phyloP scores from a whole-genome alignment of 2,797 vertebrate species.

The Megaceryle alcyon region DNA sequence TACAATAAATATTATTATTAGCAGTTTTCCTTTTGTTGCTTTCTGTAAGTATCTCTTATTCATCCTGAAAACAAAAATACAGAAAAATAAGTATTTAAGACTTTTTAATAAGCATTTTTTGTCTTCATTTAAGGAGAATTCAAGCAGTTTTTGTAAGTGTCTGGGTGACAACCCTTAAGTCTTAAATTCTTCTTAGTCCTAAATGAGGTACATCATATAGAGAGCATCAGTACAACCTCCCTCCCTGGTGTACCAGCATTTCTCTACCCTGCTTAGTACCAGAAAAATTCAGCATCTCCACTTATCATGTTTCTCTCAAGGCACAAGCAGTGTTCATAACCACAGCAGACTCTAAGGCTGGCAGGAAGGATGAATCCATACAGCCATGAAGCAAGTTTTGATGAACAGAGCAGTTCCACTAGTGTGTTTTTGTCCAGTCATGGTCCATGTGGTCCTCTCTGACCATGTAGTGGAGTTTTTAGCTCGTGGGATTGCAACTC shows the following conservation, averaged over 20 bases:
- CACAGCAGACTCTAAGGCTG: background rate
- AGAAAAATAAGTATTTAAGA: conserved; percentile 30
- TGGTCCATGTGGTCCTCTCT: background rate
- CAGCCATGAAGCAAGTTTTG: background rate
- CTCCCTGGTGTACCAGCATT: background rate
- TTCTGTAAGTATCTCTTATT: conserved; percentile 89
- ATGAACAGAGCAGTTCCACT: background rate
- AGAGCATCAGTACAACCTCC: background rate
- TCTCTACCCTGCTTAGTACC: background rate
- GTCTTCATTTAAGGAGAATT: background rate
- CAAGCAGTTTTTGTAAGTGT: background rate
- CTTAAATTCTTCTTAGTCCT: background rate
- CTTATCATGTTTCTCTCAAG: background rate
- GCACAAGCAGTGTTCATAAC: background rate
- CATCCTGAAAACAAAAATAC: conserved; percentile 87
- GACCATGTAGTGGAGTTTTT: background rate
- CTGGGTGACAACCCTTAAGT: background rate
- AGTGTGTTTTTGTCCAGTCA: background rate
- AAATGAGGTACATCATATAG: background rate
- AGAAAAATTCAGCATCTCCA: background rate
- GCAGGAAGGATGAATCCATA: background rate
- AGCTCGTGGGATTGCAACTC: background rate
- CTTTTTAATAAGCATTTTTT: background rate
- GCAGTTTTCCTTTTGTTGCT: conserved; percentile 89
- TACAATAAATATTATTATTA: conserved; percentile 91